phyloP scores from a whole-genome alignment of 2,888 invertebrate genomes.

The Drosophila picticornis region DNA sequence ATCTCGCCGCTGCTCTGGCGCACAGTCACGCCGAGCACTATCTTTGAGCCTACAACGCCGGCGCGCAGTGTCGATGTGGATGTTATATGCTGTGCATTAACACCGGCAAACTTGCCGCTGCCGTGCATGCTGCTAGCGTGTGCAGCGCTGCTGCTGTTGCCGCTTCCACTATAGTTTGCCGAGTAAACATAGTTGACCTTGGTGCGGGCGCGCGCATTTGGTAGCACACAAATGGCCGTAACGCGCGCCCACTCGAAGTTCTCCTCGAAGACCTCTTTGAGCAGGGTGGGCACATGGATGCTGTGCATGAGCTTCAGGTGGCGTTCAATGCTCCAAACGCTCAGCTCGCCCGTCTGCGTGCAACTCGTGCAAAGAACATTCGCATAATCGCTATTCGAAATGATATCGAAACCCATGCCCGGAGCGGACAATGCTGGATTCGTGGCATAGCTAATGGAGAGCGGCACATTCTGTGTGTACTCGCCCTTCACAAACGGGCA shows the following conservation, averaged over 20 bases:
- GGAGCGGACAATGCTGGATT: conserved; percentile 89
- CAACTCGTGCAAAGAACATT: conserved; percentile 87
- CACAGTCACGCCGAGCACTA: conserved; percentile 81
- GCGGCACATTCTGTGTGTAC: conserved; percentile 97
- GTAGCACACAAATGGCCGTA: conserved; percentile 92
- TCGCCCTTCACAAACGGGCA: conserved; percentile 98
- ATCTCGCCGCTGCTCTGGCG: conserved; percentile 77
- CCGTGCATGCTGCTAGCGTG: conserved; percentile 41
- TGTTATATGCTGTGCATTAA: conserved; percentile 72
- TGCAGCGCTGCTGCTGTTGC: conserved; percentile 46
- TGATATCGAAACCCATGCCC: conserved; percentile 85
- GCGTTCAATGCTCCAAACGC: conserved; percentile 93
- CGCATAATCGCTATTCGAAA: conserved; percentile 88
- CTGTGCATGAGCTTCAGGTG: conserved; percentile 90
- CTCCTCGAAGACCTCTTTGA: conserved; percentile 82
- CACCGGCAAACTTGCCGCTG: conserved; percentile 54
- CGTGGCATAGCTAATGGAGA: conserved; percentile 93
- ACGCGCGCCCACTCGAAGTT: conserved; percentile 86
- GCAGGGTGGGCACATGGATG: conserved; percentile 84
- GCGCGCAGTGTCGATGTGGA: conserved; percentile 81
- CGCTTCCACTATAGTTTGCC: conserved; percentile 60
- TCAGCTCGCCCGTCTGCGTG: conserved; percentile 89
- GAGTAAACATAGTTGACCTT: conserved; percentile 79
- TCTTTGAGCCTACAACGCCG: conserved; percentile 82
- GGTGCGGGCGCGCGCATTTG: conserved; percentile 85